A percentile compares a stretch with the other conserved stretches of the same genome.
Conservation (phyloP, 2,797 vertebrate species). For the Lithobates sylvaticus region DNA sequence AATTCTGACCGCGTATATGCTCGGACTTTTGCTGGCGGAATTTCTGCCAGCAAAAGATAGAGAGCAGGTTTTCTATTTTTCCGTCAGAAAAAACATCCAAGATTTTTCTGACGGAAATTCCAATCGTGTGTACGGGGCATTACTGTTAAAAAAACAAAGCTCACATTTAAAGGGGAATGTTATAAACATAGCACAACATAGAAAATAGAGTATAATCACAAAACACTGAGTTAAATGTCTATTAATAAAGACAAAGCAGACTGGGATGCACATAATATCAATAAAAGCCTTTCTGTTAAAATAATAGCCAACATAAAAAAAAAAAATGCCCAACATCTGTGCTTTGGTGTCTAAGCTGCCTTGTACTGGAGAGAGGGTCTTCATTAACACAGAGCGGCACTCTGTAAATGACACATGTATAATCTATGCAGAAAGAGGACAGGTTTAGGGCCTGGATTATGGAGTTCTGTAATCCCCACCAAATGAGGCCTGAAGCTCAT, state of each 20-base stretch:
- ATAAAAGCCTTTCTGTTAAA: conserved; percentile 21
- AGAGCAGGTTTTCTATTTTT: too few species aligned
- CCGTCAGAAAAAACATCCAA: too few species aligned
- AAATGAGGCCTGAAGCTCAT: conserved; percentile 60
- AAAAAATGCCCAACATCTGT: conserved; percentile 53
- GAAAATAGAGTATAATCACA: neutral
- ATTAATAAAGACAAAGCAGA: neutral
- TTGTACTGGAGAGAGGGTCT: conserved; percentile 40
- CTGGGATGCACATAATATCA: neutral
- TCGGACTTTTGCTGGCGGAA: too few species aligned
- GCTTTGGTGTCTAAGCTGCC: conserved; percentile 5
- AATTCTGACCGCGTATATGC: too few species aligned
- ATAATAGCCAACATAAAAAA: conserved; percentile 12
- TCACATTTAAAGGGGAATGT: too few species aligned
- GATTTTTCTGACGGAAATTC: too few species aligned
- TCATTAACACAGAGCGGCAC: conserved; percentile 52
- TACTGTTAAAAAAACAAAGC: too few species aligned
- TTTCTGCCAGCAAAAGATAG: too few species aligned
- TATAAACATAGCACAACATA: neutral
- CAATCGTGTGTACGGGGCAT: too few species aligned
- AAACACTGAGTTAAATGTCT: neutral
- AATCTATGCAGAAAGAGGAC: conserved; percentile 42
- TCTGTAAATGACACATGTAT: conserved; percentile 47
- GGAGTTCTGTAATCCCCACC: conserved; percentile 48
- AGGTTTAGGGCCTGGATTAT: conserved; percentile 57